These are phyloP conservation scores for Choloepus hoffmanni DNA, from an alignment of 2,113 vertebrate genomes.

Conservation along the genomic window DNA sequence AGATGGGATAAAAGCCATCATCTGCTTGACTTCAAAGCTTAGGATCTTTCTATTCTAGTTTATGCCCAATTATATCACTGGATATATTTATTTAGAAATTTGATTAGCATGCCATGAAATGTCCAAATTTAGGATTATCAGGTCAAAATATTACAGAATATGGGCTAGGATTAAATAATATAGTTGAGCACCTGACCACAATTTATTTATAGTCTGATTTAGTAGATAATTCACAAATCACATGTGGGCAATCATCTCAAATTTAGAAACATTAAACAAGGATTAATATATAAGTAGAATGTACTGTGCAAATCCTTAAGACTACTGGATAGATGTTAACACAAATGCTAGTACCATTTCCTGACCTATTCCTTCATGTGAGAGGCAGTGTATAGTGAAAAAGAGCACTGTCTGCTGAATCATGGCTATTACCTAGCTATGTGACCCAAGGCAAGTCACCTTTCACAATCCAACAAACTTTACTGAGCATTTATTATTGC, in stretches of 20 bases:
- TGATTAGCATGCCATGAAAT: not conserved
- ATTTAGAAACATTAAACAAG: not conserved
- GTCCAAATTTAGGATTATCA: not conserved
- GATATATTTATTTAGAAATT: not conserved
- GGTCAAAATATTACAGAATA: not conserved
- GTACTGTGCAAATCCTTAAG: not conserved
- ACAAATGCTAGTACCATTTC: not conserved
- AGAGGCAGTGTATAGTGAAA: not conserved
- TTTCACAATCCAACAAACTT: not conserved
- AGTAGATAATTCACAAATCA: not conserved
- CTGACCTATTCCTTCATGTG: not conserved
- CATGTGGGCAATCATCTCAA: not conserved
- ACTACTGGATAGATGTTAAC: not conserved
- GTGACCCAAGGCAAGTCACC: not conserved
- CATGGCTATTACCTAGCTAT: too few species aligned
- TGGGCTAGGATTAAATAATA: not conserved
- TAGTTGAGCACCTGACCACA: not conserved
- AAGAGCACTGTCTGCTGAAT: not conserved
- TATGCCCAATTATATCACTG: not conserved
- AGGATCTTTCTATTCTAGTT: not conserved
- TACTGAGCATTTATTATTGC: not conserved
- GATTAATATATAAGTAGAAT: not conserved
- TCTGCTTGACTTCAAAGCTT: not conserved
- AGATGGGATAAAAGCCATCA: not conserved
- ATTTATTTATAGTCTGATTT: not conserved